Evolutionary conservation across 2,888 invertebrate genomes (phyloP), one percentile per base, ranked within the genome.

Genomic region (Trichacis sp.): DNA sequence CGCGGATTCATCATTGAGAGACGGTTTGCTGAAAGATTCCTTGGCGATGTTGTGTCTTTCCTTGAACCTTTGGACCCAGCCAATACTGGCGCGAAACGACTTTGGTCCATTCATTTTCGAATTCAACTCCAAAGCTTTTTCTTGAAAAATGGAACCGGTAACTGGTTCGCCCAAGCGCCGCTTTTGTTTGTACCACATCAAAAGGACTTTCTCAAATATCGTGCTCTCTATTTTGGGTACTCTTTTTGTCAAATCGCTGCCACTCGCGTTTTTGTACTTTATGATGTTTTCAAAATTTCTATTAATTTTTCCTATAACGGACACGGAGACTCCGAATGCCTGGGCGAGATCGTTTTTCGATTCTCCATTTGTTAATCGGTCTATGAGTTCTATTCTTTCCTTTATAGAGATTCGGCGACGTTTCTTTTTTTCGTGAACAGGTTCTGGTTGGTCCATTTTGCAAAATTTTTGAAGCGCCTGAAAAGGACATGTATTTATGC

Each of bases 141-240:
- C 64, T 11, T 60, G 55, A 1, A 69, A 15, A 2, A 53, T n/a
- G 11, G 64, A 47, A 1, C 40, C 53, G 24, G 74, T 71, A 48
- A 77, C 70, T 17, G 71, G 68, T 54, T 73, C 69, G 59, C 73
- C 59, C 29, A 70, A 29, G 24, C 68, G 61, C 19, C 72, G 62
- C 29, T 68, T 69, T 45, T 73, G 72, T 50, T 68, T 56, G 62
- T 73, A 74, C 75, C 75, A 75, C 52, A 64, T 72, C 49, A 68
- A 76, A 46, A 77, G 70, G 40, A 71, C 73, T 56, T 74, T 71
- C 63, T 77, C 75, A 59, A 77, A 51, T 1, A 54, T 50, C 3
- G 61, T 58, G 19, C 54, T 38, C 12, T 61, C 57, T 3, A 53
- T 36, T 11, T 43, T 43, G 8, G 46, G n/a, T 0, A 62, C 8